Conservation (phyloP, 2,797 vertebrate species). For the Pachyuromys duprasi region DNA sequence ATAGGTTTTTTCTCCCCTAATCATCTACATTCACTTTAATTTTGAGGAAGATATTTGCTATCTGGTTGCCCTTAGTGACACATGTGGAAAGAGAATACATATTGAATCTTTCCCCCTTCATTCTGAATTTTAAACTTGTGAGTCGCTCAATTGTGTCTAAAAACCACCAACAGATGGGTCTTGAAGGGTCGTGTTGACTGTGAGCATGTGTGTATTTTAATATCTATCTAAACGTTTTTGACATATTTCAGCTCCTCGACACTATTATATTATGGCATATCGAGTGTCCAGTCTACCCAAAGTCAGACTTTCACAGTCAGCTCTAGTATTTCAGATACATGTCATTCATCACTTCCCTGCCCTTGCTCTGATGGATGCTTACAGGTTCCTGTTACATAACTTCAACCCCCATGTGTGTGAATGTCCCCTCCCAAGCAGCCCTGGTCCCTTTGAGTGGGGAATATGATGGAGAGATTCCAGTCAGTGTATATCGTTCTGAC, state of each 20-base stretch:
- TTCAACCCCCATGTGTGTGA: not conserved
- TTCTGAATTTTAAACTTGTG: not conserved
- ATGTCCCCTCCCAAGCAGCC: not conserved
- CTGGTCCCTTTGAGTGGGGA: not conserved
- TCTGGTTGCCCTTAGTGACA: not conserved
- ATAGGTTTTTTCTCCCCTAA: not conserved
- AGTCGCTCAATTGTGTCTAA: not conserved
- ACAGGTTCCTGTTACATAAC: not conserved
- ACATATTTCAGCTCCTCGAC: not conserved
- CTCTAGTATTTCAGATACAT: not conserved
- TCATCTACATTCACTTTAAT: conserved; percentile 23
- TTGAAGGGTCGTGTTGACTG: not conserved
- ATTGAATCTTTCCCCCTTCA: not conserved
- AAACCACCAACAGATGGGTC: not conserved
- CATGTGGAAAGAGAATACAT: not conserved
- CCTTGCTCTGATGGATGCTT: not conserved
- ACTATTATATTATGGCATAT: conserved; percentile 7
- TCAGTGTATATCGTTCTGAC: not conserved
- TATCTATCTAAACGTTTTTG: not conserved
- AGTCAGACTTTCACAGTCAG: not conserved
- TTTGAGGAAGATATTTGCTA: not conserved
- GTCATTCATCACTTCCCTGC: not conserved
- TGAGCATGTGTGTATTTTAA: not conserved
- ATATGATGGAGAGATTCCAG: not conserved
- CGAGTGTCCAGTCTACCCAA: not conserved